Evolutionary conservation across 2,113 vertebrate genomes (phyloP).

Genomic region (Pseudorasbora parva): DNA sequence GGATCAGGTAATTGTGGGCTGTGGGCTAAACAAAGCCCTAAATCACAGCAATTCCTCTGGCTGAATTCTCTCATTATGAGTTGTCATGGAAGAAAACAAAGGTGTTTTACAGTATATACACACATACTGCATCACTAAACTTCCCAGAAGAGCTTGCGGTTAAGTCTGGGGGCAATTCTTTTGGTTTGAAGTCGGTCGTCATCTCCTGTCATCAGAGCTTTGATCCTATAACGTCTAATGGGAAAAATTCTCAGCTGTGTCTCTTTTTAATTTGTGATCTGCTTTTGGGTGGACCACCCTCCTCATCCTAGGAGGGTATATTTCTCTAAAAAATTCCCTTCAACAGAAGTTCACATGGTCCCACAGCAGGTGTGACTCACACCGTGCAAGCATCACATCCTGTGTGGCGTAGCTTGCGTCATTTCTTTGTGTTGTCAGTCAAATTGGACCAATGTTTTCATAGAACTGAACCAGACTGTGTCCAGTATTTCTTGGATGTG

Average conservation of each 20-base stretch:
- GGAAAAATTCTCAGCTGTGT: conserved; percentile 51
- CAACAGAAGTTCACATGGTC: conserved; percentile 34
- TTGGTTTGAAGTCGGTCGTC: conserved; percentile 41
- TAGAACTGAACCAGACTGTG: conserved; percentile 13
- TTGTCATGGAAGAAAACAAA: conserved; percentile 41
- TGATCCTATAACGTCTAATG: conserved; percentile 52
- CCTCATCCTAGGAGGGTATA: conserved; percentile 19
- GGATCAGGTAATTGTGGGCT: conserved; percentile 81
- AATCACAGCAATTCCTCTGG: background rate
- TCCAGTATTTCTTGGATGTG: conserved; percentile 35
- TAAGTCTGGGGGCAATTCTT: conserved; percentile 48
- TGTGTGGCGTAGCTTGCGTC: conserved; percentile 42
- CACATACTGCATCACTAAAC: conserved; percentile 27
- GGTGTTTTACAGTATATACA: conserved; percentile 53
- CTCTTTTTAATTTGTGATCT: conserved; percentile 48
- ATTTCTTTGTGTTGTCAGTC: conserved; percentile 40
- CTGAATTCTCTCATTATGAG: conserved; percentile 40
- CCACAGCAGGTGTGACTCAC: conserved; percentile 53
- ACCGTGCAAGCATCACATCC: conserved; percentile 1
- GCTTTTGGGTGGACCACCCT: conserved; percentile 44
- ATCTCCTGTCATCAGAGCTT: conserved; percentile 47
- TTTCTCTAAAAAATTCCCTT: conserved; percentile 1
- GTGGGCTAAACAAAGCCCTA: conserved; percentile 4
- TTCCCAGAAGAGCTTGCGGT: conserved; percentile 59
- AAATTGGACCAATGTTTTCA: conserved; percentile 30